A percentile compares a stretch with the other conserved stretches of the same genome.
These are phyloP conservation scores for Bemisia tabaci DNA, from an alignment of 1,140 invertebrate species.

Conservation along the genomic window DNA sequence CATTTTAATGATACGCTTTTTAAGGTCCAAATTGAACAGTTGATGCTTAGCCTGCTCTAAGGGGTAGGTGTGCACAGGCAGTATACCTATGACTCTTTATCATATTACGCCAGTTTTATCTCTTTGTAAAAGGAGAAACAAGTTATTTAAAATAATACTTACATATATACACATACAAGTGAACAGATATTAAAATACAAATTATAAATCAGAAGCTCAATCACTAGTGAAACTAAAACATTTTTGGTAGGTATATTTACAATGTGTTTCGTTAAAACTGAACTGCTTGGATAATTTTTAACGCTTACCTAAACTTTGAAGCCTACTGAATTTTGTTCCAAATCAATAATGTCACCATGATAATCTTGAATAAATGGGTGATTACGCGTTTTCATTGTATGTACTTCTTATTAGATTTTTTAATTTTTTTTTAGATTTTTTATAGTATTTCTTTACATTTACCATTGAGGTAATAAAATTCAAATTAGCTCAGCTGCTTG, in stretches of 20 bases:
- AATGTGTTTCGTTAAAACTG: neutral
- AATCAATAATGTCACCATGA: neutral
- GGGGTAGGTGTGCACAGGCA: too few relatives aligned
- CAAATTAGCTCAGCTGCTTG: too few relatives aligned
- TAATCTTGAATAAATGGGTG: too few relatives aligned
- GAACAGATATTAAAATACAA: neutral
- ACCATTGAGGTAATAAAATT: neutral
- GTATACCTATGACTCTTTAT: too few relatives aligned
- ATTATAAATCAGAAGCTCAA: neutral
- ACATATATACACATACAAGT: neutral
- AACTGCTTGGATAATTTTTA: neutral
- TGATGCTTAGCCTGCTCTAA: too few relatives aligned
- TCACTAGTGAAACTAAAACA: neutral
- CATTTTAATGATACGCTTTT: too few relatives aligned
- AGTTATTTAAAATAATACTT: neutral
- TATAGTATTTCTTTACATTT: too few relatives aligned
- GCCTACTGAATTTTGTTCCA: neutral
- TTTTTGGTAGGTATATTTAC: neutral
- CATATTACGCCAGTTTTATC: too few relatives aligned
- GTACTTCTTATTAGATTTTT: too few relatives aligned
- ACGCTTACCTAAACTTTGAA: neutral
- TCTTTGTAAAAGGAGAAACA: neutral
- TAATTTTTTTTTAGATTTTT: too few relatives aligned
- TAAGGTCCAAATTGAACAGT: too few relatives aligned
- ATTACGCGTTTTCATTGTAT: neutral